Evolutionary conservation across 2,888 invertebrate species (phyloP).

Genomic region (Aplocera efformata): DNA sequence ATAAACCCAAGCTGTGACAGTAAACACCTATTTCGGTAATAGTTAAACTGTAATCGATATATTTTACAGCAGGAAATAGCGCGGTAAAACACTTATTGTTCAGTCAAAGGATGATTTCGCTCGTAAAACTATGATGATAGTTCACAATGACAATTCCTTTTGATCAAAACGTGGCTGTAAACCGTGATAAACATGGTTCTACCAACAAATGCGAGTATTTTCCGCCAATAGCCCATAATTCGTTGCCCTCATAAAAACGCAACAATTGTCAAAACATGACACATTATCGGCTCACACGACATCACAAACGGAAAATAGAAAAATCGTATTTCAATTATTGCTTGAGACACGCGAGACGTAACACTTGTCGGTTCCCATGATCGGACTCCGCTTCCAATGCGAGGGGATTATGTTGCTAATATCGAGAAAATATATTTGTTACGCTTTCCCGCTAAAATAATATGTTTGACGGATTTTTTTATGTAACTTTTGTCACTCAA

Average conservation of each 20-base stretch:
- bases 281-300: conserved; percentile 56
- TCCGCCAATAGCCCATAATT: conserved; percentile 11
- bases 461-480: too few species aligned
- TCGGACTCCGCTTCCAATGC: conserved; percentile 16
- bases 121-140: conserved; percentile 5
- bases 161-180: background rate
- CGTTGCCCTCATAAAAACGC: conserved; percentile 24
- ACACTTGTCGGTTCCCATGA: conserved; percentile 69
- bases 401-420: conserved; percentile 3
- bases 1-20: conserved; percentile 44
- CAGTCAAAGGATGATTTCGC: conserved; percentile 3
- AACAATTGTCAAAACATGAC: conserved; percentile 39
- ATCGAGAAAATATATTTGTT: background rate
- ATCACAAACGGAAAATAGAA: conserved; percentile 55
- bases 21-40: conserved; percentile 38
- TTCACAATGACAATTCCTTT: background rate
- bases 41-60: conserved; percentile 38
- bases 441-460: too few species aligned
- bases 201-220: conserved; percentile 18
- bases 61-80: conserved; percentile 40
- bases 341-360: conserved; percentile 54
- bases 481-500: too few species aligned
- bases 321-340: conserved; percentile 68
- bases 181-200: conserved; percentile 1
- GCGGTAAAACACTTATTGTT: conserved; percentile 9